Evolutionary conservation across 2,888 invertebrate genomes (phyloP), one percentile per base, ranked within the genome.

Genomic region (Xestia rhomboidea): DNA sequence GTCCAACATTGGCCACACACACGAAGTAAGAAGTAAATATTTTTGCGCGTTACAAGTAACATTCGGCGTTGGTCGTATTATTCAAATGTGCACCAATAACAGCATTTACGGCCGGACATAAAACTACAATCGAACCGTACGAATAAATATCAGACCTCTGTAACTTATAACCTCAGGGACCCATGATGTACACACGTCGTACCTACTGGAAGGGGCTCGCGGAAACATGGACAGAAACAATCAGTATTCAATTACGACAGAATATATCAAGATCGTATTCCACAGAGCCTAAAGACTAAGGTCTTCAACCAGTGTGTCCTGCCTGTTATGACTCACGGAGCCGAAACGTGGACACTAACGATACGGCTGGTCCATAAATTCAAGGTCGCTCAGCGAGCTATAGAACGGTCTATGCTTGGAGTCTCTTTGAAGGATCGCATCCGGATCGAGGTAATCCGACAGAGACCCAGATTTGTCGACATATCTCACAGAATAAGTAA

Each of bases 51-150:
- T 91, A 93, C 93, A 93, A 92, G 92, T 89, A 93, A 92, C 93
- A 91, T 90, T 91, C 91, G 92, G 93, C 89, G 88, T 74, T 89
- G 94, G 90, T 94, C 95, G 95, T 94, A 95, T 95, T 96, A 96
- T 96, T 96, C 96, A 96, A 96, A 96, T 96, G 95, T 90, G 94
- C 91, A 90, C 94, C 96, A 96, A 96, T 96, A 96, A 95, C 92
- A 93, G 91, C 96, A 95, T 96, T 96, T 96, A 96, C 93, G 95
- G 94, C 92, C 93, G 90, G 81, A 91, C 95, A 95, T 96, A 96
- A 96, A 96, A 96, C 96, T 96, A 96, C 96, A 95, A 95, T 96
- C 95, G 94, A 95, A 94, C 95, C 92, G 93, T 91, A 94, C 94
- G 94, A 95, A 96, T 96, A 96, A 95, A 96, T 96, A 96, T 96